phyloP scores from a whole-genome alignment of 1,140 invertebrate genomes.

The Akabosia matsudoensis region DNA sequence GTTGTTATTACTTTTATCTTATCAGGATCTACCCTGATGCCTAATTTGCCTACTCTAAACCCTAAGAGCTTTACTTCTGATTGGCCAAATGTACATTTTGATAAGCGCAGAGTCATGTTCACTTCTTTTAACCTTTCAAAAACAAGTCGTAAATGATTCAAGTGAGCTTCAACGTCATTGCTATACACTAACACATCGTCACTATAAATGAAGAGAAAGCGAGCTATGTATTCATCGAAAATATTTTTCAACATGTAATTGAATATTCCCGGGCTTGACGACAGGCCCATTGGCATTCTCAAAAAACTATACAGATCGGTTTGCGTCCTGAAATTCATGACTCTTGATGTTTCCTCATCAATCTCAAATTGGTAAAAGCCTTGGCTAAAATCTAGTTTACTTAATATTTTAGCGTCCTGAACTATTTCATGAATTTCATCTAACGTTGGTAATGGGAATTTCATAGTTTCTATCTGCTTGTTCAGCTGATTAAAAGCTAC shows the following conservation, averaged over 20 bases:
- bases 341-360: neutral
- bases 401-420: too few species aligned
- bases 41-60: neutral
- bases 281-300: neutral
- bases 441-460: too few species aligned
- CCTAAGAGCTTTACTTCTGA: neutral
- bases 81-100: constrained; percentile 18
- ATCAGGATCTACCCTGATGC: neutral
- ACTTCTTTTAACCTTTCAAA: constrained; percentile 20
- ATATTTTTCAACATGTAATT: neutral
- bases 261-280: neutral
- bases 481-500: too few species aligned
- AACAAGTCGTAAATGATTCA: neutral
- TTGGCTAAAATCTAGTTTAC: neutral
- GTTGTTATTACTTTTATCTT: constrained; percentile 12
- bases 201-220: neutral
- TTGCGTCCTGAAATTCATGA: neutral
- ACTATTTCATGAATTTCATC: too few species aligned
- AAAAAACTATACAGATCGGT: neutral
- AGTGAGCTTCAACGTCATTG: neutral
- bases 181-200: neutral
- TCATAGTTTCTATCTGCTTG: too few species aligned
- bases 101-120: constrained; percentile 48
- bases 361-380: neutral
- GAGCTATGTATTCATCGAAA: neutral